phyloP scores from a whole-genome alignment of 2,797 vertebrate species.

The Pelobates cultripes region DNA sequence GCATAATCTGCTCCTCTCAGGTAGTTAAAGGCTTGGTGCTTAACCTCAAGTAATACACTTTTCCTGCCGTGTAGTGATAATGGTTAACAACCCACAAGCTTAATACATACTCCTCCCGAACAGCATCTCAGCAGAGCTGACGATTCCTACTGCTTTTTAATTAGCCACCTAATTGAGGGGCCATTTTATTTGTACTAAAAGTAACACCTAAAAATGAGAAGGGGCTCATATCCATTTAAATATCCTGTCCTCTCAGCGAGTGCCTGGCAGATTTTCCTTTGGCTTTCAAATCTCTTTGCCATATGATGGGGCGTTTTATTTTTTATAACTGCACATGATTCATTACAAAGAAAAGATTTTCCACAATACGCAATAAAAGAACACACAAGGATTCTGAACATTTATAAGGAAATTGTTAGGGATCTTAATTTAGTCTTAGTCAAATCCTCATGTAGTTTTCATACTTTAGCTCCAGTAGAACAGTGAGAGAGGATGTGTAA shows the following conservation, averaged over 20 bases:
- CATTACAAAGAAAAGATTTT: neutral
- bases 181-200: neutral
- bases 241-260: neutral
- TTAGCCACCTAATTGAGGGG: constrained; percentile 9
- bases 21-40: constrained; percentile 21
- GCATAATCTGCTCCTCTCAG: constrained; percentile 16
- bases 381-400: no score
- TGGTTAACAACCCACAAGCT: constrained; percentile 15
- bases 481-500: no score
- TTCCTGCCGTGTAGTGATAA: constrained; percentile 9
- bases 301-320: neutral
- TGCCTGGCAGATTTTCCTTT: neutral
- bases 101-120: neutral
- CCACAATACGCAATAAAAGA: no score
- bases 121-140: neutral
- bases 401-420: no score
- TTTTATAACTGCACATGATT: neutral
- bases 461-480: no score
- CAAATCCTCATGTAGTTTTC: no score
- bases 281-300: neutral
- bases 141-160: neutral
- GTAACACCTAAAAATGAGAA: constrained; percentile 8
- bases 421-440: no score
- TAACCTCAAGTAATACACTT: neutral
- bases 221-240: neutral